A percentile compares a stretch with the other conserved stretches of the same genome.
phyloP scores from a whole-genome alignment of 2,113 vertebrate species.

The Romanogobio albipinnatus region DNA sequence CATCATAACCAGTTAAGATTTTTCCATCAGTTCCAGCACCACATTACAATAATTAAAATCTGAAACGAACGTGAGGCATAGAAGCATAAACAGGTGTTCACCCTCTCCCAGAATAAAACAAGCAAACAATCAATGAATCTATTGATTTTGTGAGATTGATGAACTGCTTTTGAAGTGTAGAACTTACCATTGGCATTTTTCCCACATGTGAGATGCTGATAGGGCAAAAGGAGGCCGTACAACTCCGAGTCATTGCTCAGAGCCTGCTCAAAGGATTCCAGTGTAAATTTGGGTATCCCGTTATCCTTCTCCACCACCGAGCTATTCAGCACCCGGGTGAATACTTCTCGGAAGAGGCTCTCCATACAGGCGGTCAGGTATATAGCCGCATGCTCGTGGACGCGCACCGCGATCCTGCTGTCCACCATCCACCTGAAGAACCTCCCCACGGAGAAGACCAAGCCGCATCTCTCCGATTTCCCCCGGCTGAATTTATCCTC shows the following conservation, averaged over 20 bases:
- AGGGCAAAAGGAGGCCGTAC: conserved; percentile 88
- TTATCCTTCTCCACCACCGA: conserved; percentile 75
- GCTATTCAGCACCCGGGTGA: conserved; percentile 79
- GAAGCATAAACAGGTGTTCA: background rate
- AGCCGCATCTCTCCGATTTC: conserved; percentile 91
- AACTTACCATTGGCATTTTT: conserved; percentile 94
- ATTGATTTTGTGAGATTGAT: background rate
- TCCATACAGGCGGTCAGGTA: conserved; percentile 93
- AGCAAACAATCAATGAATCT: background rate
- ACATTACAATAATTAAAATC: background rate
- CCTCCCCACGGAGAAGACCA: conserved; percentile 91
- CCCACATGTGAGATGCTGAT: conserved; percentile 92
- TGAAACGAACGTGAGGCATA: background rate
- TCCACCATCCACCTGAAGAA: conserved; percentile 99
- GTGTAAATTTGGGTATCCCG: conserved; percentile 84
- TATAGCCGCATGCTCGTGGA: conserved; percentile 96
- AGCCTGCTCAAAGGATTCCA: conserved; percentile 90
- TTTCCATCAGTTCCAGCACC: conserved; percentile 10
- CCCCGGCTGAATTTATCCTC: conserved; percentile 92
- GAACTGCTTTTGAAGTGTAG: background rate
- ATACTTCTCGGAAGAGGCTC: conserved; percentile 91
- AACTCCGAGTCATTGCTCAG: conserved; percentile 89
- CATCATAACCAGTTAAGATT: conserved; percentile 30
- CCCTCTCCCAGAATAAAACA: background rate
- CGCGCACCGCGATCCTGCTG: conserved; percentile 87